phyloP scores from a whole-genome alignment of 2,888 invertebrate genomes.

The Acanthopleura granulata region DNA sequence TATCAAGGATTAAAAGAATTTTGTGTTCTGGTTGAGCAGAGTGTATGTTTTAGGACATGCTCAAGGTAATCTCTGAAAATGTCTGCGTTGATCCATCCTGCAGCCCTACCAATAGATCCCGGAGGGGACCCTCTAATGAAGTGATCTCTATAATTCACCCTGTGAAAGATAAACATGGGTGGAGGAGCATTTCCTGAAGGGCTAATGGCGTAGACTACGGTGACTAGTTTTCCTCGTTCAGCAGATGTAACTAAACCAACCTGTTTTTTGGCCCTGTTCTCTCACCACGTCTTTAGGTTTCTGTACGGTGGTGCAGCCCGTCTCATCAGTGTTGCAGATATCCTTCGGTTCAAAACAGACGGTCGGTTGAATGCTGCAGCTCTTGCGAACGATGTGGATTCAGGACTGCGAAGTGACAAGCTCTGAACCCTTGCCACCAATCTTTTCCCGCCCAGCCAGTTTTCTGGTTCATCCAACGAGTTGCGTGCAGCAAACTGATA shows the following conservation, averaged over 20 bases:
- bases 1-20: slow-evolving; percentile 27
- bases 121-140: slow-evolving; percentile 25
- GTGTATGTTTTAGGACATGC: slow-evolving; percentile 23
- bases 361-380: slow-evolving; percentile 35
- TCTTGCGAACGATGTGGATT: slow-evolving; percentile 35
- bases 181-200: slow-evolving; percentile 28
- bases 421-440: slow-evolving; percentile 6
- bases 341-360: slow-evolving; percentile 26
- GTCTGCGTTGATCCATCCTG: slow-evolving; percentile 26
- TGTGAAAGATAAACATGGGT: slow-evolving; percentile 28
- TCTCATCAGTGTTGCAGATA: slow-evolving; percentile 38
- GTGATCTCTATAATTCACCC: slow-evolving; percentile 25
- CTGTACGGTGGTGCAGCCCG: slow-evolving; percentile 36
- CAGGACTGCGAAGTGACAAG: slow-evolving; percentile 31
- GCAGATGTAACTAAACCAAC: slow-evolving; percentile 30
- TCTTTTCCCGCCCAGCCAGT: slow-evolving; percentile 20
- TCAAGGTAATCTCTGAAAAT: slow-evolving; percentile 21
- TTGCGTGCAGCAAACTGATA: slow-evolving; percentile 15
- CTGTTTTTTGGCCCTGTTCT: slow-evolving; percentile 29
- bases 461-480: not conserved
- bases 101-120: slow-evolving; percentile 23
- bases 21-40: slow-evolving; percentile 21
- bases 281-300: slow-evolving; percentile 25
- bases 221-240: slow-evolving; percentile 33
- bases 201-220: slow-evolving; percentile 28